Evolutionary conservation across 2,888 invertebrate species (phyloP), one percentile per base, ranked within the genome.

Genomic region (Caenorhabditis imperialis): DNA sequence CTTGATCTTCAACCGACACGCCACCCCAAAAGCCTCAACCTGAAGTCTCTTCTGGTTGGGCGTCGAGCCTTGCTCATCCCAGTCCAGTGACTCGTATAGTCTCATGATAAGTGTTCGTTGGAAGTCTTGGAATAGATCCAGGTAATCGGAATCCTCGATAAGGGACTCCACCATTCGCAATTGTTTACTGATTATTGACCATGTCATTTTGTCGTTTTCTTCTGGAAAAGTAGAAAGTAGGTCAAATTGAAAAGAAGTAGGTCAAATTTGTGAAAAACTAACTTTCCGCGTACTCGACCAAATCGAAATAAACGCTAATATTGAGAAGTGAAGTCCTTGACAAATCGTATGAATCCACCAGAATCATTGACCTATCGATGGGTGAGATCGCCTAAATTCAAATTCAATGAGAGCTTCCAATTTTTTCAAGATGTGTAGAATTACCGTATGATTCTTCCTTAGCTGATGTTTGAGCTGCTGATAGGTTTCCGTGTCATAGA

Each of bases 301-400:
- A 58, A 37, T 81, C 75, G 45, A 85, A 61, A 18, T 80, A 83
- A 8, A 63, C 61, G n/a, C 70, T 75, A 44, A 84, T 77, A 7
- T 62, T 45, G 22, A 85, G 61, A 33, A 73, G 70, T 5, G 81
- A 81, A 12, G 78, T 62, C 62, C 81, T 77, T 7, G 83, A 27
- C 50, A 83, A 76, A 44, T 81, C 82, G 63, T 78, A 85, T 7
- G 84, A 79, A 47, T 85, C 85, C 37, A 79, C 78, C 1, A 85
- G 54, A 16, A 85, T 45, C 74, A 81, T 78, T 0, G 81, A 77
- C 25, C 85, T 55, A 54, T 85, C 85, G 6, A 82, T 63, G 3
- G 81, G 60, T 1, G 79, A 62, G 4, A 85, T 74, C 14, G 20
- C 55, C 81, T 81, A 37, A 50, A 63, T 27, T 38, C 2, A 18